Conservation (phyloP, 2,113 vertebrate species). For the Corythornis vintsioides region DNA sequence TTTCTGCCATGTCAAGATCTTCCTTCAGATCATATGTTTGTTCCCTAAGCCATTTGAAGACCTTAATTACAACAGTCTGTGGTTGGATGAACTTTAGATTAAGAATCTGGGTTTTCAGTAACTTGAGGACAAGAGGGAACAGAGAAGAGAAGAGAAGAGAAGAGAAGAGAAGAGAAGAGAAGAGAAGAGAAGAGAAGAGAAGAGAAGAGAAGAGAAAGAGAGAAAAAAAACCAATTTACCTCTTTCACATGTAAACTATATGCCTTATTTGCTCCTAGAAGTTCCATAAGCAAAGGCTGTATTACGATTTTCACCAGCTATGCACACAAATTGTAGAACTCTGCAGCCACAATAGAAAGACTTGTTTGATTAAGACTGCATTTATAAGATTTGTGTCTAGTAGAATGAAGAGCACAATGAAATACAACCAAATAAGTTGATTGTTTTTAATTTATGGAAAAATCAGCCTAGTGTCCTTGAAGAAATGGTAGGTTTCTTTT, state of each 20-base stretch:
- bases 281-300: accelerated
- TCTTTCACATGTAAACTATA: neutral
- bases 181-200: neutral
- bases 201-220: no score
- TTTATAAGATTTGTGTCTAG: neutral
- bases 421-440: neutral
- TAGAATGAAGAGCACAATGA: neutral
- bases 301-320: neutral
- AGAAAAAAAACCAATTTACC: neutral
- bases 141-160: neutral
- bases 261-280: neutral
- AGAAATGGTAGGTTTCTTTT: neutral
- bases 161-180: neutral
- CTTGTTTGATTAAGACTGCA: neutral
- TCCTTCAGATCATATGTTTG: neutral
- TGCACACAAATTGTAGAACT: neutral
- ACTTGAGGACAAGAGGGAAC: neutral
- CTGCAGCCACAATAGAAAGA: neutral
- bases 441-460: neutral
- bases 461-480: neutral
- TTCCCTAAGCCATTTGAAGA: neutral
- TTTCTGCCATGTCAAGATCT: neutral
- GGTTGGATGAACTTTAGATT: neutral
- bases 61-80: neutral
- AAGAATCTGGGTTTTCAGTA: neutral